Percentiles rank a stretch among this genome's conserved stretches.
Evolutionary conservation across 37 sponge, comb jelly and placozoan species (phyloP).

Genomic region (Halichondria panicea): DNA sequence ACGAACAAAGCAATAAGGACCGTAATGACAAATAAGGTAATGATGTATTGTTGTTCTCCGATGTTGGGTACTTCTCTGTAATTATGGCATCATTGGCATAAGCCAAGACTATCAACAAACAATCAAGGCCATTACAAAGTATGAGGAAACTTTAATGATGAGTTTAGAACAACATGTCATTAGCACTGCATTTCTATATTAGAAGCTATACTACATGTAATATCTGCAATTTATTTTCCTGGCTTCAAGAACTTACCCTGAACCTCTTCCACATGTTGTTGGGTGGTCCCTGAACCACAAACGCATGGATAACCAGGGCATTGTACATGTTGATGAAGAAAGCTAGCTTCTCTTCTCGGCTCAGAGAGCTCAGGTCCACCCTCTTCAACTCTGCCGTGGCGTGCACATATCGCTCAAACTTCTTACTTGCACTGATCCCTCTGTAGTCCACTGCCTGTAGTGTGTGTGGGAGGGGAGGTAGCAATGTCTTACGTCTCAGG

Average conservation of each 20-base stretch:
- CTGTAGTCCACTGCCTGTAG: constrained; percentile 81
- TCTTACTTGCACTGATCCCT: constrained; percentile 80
- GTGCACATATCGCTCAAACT: constrained; percentile 86
- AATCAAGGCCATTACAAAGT: too few species aligned
- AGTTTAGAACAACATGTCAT: too few species aligned
- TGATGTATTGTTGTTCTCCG: too few species aligned
- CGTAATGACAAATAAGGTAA: neutral
- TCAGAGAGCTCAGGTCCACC: constrained; percentile 57
- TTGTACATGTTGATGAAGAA: constrained; percentile 98
- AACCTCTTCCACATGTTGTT: constrained; percentile 71
- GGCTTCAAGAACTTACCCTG: constrained; percentile 26
- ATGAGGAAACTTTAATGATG: too few species aligned
- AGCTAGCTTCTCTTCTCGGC: constrained; percentile 75
- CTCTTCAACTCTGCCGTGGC: constrained; percentile 91
- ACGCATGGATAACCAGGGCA: constrained; percentile 94
- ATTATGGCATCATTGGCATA: too few species aligned
- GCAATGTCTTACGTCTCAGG: too few species aligned
- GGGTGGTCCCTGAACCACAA: constrained; percentile 90
- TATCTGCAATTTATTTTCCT: neutral
- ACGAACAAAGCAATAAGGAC: neutral
- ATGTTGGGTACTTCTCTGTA: too few species aligned
- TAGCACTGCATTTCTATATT: too few species aligned
- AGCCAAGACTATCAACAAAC: too few species aligned
- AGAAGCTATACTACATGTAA: neutral
- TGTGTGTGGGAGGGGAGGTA: too few species aligned